Evolutionary conservation across 2,888 invertebrate species (phyloP).

Genomic region (Chloroclysta siterata): DNA sequence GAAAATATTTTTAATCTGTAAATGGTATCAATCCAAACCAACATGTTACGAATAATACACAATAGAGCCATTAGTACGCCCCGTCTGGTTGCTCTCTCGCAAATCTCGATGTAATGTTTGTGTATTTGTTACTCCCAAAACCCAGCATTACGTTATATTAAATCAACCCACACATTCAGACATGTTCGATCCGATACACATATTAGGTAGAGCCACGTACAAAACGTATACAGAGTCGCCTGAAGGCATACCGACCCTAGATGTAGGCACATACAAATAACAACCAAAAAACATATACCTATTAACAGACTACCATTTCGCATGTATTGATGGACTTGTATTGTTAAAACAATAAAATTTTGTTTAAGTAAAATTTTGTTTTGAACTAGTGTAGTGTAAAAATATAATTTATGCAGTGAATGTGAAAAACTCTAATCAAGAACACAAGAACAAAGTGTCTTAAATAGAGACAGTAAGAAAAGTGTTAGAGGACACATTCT

Average conservation of each 20-base stretch:
- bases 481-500: too few species aligned
- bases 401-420: too few species aligned
- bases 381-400: too few species aligned
- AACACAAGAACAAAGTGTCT: too few species aligned
- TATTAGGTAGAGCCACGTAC: slow-evolving; percentile 31
- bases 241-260: slow-evolving; percentile 4
- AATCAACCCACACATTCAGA: slow-evolving; percentile 38
- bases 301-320: not conserved
- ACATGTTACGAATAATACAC: slow-evolving; percentile 15
- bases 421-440: too few species aligned
- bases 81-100: slow-evolving; percentile 16
- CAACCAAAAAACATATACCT: not conserved
- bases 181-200: slow-evolving; percentile 42
- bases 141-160: slow-evolving; percentile 33
- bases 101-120: slow-evolving; percentile 26
- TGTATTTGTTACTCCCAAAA: slow-evolving; percentile 24
- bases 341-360: too few species aligned
- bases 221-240: slow-evolving; percentile 18
- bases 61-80: slow-evolving; percentile 21
- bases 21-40: slow-evolving; percentile 12
- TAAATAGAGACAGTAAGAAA: too few species aligned
- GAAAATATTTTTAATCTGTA: slow-evolving; percentile 2
- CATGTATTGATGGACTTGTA: not conserved
- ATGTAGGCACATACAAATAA: not conserved
- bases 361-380: too few species aligned